A percentile compares a stretch with the other conserved stretches of the same genome.
Conservation (phyloP, 2,113 vertebrate species). For the Mirounga angustirostris region DNA sequence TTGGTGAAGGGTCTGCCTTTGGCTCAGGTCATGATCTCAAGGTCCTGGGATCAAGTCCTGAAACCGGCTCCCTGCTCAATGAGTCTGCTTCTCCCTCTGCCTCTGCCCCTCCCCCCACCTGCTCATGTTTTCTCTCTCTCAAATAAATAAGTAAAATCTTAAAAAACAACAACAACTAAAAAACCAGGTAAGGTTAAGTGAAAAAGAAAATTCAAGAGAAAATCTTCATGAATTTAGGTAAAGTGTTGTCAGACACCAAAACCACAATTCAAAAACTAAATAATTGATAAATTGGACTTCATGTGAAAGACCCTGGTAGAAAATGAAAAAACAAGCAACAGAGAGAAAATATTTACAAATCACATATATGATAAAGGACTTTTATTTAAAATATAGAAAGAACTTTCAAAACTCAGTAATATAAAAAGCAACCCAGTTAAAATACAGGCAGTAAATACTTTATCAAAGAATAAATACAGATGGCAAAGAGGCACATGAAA, state of each 20-base stretch:
- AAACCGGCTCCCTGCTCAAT: background rate
- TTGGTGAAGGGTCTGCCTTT: background rate
- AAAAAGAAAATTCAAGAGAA: background rate
- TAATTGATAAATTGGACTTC: background rate
- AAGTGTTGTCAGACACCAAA: constrained; percentile 7
- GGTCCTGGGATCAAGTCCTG: background rate
- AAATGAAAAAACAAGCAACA: background rate
- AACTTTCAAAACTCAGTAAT: background rate
- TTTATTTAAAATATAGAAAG: background rate
- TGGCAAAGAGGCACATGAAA: background rate
- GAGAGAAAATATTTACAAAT: constrained; percentile 25
- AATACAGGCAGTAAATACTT: background rate
- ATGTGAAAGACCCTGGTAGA: background rate
- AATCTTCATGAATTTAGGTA: background rate
- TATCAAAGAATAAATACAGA: background rate
- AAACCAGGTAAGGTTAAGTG: background rate
- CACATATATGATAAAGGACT: background rate
- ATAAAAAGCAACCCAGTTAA: constrained; percentile 19
- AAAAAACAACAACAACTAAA: background rate
- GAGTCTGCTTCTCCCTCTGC: background rate
- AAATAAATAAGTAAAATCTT: background rate
- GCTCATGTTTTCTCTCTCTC: background rate
- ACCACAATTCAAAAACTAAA: background rate
- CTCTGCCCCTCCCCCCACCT: background rate
- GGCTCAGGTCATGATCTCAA: background rate